Evolutionary conservation across 1,140 invertebrate species (phyloP), one percentile per base, ranked within the genome.

Genomic region (Lepidurus arcticus): DNA sequence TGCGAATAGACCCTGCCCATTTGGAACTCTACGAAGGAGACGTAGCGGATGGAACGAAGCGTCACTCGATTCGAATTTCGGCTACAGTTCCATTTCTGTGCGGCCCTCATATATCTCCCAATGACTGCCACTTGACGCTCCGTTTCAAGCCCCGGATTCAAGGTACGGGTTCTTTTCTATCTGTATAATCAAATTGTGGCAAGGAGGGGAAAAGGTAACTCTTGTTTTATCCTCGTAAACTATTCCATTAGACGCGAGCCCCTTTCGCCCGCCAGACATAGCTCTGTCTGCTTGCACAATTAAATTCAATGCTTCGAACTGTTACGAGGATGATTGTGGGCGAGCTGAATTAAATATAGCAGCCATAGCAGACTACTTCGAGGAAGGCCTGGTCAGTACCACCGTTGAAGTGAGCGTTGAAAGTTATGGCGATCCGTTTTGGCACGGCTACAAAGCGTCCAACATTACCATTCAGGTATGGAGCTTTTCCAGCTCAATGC

Each of bases 391-490:
- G 16, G 47, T 78, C 21, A 34, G 21, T 43, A 73, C 77, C 16
- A 75, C 47, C 24, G 24, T 74, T 42, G 77, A 78, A 44, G 42
- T 78, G 16, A 44, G 73, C 9, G 53, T 43, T 21, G 77, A 65
- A 65, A 78, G 73, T 43, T 78, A 78, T 65, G 77, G 77, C 24
- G 77, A 78, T 73, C 42, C 77, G 11, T 78, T 53, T 53, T 78
- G 77, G 77, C 77, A 78, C 13, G 77, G 77, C 21, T 78, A 78
- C 43, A 43, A 73, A 73, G 45, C 73, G 73, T 73, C 77, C 34
- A 78, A 78, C 73, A 78, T 78, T 44, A 78, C 77, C 21, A 44
- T 74, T n/a, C 77, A 74, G 77, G 77, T 78, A 34, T 21, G 34
- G 13, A 73, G 42, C 65, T 73, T 73, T 42, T 43, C 0, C 8